Conservation (phyloP, 2,113 vertebrate genomes). For the Neodon shergylaensis region DNA sequence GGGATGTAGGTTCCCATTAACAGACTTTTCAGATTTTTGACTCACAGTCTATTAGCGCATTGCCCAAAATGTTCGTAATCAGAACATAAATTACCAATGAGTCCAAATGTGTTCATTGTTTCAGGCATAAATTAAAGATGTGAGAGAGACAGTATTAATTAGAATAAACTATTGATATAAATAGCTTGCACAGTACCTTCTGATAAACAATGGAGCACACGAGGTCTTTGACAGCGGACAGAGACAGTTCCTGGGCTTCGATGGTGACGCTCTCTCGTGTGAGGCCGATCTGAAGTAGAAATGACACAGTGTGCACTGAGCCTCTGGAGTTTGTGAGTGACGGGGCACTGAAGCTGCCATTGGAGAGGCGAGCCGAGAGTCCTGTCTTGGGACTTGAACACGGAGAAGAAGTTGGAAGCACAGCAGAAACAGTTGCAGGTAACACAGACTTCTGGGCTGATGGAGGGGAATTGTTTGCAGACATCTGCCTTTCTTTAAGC, state of each 20-base stretch:
- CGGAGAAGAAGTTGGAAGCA: slow-evolving; percentile 87
- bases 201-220: slow-evolving; percentile 99
- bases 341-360: slow-evolving; percentile 93
- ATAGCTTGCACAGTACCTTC: slow-evolving; percentile 89
- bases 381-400: slow-evolving; percentile 91
- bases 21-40: slow-evolving; percentile 37
- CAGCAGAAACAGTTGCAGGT: slow-evolving; percentile 89
- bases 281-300: slow-evolving; percentile 97
- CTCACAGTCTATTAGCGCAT: neutral
- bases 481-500: slow-evolving; percentile 94
- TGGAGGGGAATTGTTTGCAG: slow-evolving; percentile 94
- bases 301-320: slow-evolving; percentile 95
- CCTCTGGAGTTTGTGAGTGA: slow-evolving; percentile 95
- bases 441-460: slow-evolving; percentile 94
- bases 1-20: slow-evolving; percentile 4
- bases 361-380: slow-evolving; percentile 93
- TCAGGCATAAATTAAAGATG: neutral
- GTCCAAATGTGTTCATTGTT: neutral
- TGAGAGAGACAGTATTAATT: slow-evolving; percentile 25
- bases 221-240: slow-evolving; percentile 96
- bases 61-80: slow-evolving; percentile 40
- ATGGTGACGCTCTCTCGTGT: slow-evolving; percentile 97
- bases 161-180: slow-evolving; percentile 30
- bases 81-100: neutral
- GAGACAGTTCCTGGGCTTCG: slow-evolving; percentile 94